Evolutionary conservation across 2,888 invertebrate species (phyloP).

Genomic region (Tromatobia lineatoria): DNA sequence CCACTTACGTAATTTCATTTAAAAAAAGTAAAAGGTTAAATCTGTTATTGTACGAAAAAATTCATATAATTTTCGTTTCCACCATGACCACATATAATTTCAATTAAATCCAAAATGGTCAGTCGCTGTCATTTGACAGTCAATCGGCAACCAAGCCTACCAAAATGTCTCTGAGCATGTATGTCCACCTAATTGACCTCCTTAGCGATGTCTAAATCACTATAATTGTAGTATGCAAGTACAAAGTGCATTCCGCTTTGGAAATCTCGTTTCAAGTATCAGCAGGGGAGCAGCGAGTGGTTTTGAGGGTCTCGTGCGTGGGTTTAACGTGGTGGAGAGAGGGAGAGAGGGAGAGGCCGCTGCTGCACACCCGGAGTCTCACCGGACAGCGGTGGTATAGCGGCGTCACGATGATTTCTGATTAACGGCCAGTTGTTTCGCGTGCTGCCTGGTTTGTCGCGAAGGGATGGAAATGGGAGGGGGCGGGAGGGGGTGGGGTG

Average conservation of each 20-base stretch:
- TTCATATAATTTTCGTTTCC: too few relatives aligned
- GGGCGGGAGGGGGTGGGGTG: conserved; percentile 50
- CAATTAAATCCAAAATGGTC: too few relatives aligned
- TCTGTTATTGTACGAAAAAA: too few relatives aligned
- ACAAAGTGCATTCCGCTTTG: conserved; percentile 1
- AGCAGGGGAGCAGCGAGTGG: conserved; percentile 7
- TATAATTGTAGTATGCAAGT: background rate
- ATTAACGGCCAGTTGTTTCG: conserved; percentile 85
- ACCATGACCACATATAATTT: too few relatives aligned
- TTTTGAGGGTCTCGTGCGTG: background rate
- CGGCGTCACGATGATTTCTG: conserved; percentile 83
- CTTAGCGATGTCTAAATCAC: conserved; percentile 3
- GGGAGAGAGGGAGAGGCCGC: background rate
- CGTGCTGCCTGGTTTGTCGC: conserved; percentile 50
- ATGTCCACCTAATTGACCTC: background rate
- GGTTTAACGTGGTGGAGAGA: background rate
- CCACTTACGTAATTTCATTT: too few relatives aligned
- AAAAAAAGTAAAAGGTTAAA: too few relatives aligned
- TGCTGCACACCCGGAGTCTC: conserved; percentile 59
- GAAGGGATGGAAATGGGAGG: conserved; percentile 43
- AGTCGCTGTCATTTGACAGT: too few relatives aligned
- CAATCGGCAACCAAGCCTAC: too few relatives aligned
- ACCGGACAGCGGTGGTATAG: conserved; percentile 48
- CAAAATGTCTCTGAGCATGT: too few relatives aligned
- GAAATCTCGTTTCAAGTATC: conserved; percentile 23